Evolutionary conservation across 2,797 vertebrate genomes (phyloP).

Genomic region (Chanos chanos): DNA sequence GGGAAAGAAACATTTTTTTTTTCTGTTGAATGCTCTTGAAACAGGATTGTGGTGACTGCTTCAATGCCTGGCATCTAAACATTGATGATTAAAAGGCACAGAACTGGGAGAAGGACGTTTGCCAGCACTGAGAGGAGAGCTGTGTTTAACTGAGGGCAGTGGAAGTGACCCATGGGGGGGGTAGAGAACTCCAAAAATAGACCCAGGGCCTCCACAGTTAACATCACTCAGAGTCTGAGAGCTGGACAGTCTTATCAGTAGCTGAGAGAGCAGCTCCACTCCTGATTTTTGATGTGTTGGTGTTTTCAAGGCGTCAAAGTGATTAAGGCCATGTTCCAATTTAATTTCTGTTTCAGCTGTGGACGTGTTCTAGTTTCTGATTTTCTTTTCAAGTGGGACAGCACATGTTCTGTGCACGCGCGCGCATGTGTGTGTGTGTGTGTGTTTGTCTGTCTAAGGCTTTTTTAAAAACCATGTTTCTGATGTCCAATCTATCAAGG

Average conservation of each 20-base stretch:
- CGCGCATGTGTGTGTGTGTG: not conserved
- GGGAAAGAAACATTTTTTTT: no score
- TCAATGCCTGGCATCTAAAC: conserved; percentile 11
- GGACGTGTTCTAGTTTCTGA: no score
- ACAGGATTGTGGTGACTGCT: not conserved
- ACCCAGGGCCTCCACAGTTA: conserved; percentile 11
- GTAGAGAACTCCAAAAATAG: conserved; percentile 23
- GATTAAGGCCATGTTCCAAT: no score
- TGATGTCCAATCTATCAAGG: no score
- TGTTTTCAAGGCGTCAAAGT: no score
- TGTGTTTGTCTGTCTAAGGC: not conserved
- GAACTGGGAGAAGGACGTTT: conserved; percentile 1
- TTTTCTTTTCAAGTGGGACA: no score
- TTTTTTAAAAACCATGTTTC: not conserved
- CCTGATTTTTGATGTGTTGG: no score
- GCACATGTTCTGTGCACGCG: not conserved
- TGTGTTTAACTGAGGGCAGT: conserved; percentile 44
- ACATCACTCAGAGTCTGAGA: not conserved
- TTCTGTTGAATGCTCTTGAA: not conserved
- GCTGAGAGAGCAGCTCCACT: no score
- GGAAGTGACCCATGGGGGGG: conserved; percentile 1
- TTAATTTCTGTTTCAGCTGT: no score
- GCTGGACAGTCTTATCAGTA: no score
- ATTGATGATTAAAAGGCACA: not conserved
- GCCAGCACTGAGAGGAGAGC: conserved; percentile 50